Evolutionary conservation across 2,113 vertebrate species (phyloP), one percentile per base, ranked within the genome.

Genomic region (Pteronura brasiliensis): DNA sequence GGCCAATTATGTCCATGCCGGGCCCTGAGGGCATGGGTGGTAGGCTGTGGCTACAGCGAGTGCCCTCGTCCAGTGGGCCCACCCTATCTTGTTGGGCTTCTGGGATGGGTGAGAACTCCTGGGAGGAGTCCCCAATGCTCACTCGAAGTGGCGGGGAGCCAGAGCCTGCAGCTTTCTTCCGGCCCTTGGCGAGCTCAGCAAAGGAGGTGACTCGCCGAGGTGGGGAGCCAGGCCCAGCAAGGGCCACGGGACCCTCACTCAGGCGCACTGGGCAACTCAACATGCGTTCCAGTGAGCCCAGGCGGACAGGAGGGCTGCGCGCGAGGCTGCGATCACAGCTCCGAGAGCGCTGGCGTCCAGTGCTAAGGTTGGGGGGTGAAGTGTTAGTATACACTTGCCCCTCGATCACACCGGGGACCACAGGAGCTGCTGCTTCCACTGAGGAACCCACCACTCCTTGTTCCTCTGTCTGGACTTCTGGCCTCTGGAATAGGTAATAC

Each of bases 291-390:
- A 99, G 97, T 0, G 99, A 99, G 12, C 99, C 99, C 72, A 99
- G 98, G 9, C 99, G 98, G 17, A 98, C 98, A 1, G 99, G 90
- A 3, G 99, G 99, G 80, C 99, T 99, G 95, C 99, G 99, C 95
- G 99, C 99, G 82, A 99, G 99, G 98, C 99, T 99, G 88, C 99
- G 99, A n/a, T 99, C 99, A 0, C 99, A 99, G 98, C 99, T 99
- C 67, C 99, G 99, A 31, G 99, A 99, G 18, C 99, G 99, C 81
- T 98, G 98, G 7, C 99, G 98, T 42, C 98, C 99, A 0, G 97
- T 49, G 27, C 98, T 98, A 27, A 99, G 98, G 93, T 98, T 93
- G 0, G 99, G 99, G 21, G 99, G 99, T 25, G 99, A 99, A 39
- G 99, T 92, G 42, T 99, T 99, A 67, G 99, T 99, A 1, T 99